Percentiles rank a stretch among this genome's conserved stretches.
These are phyloP conservation scores for Callitettix versicolor DNA, from an alignment of 1,140 invertebrate genomes.

Conservation along the genomic window DNA sequence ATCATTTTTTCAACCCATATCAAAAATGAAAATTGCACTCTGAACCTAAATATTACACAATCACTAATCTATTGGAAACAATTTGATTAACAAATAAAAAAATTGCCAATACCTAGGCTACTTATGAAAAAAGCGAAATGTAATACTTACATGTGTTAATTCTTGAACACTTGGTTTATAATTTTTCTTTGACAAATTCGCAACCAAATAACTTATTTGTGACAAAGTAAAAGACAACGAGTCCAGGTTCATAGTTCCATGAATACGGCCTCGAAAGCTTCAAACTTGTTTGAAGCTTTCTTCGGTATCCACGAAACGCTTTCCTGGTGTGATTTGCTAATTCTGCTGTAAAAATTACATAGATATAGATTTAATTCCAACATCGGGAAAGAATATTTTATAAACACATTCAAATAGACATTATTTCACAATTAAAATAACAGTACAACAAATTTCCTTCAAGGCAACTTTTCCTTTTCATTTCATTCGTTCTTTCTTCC, in stretches of 20 bases:
- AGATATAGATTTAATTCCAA: conserved; percentile 50
- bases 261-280: conserved; percentile 69
- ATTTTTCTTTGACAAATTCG: conserved; percentile 92
- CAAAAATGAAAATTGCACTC: no score
- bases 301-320: conserved; percentile 51
- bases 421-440: conserved; percentile 20
- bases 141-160: conserved; percentile 54
- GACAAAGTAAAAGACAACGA: conserved; percentile 94
- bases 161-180: conserved; percentile 78
- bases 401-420: conserved; percentile 29
- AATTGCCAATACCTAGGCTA: no score
- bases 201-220: conserved; percentile 93
- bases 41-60: no score
- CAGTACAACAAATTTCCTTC: background rate
- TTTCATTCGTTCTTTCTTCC: no score
- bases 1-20: no score
- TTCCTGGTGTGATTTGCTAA: conserved; percentile 43
- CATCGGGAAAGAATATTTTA: conserved; percentile 39
- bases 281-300: conserved; percentile 77
- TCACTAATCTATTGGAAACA: no score
- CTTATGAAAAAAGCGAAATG: background rate
- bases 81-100: no score
- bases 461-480: no score
- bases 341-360: conserved; percentile 47
- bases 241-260: conserved; percentile 98